Conservation (phyloP, 2,797 vertebrate genomes). For the Orestias chungarensis region DNA sequence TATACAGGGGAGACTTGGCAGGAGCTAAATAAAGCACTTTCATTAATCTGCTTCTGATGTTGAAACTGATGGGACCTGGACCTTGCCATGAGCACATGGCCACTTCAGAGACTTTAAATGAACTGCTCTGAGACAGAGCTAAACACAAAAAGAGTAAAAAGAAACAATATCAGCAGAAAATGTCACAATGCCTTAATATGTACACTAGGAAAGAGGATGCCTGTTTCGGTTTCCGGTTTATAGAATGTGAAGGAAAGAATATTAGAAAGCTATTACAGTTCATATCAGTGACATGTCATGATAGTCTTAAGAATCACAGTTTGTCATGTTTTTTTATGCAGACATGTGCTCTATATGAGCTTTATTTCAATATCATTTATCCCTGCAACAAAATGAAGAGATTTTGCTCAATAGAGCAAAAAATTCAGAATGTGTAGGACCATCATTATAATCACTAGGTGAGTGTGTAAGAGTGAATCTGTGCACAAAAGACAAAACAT, state of each 20-base stretch:
- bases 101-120: constrained; percentile 43
- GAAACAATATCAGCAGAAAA: constrained; percentile 6
- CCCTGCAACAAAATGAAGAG: constrained; percentile 55
- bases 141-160: constrained; percentile 7
- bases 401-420: constrained; percentile 31
- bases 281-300: constrained; percentile 29
- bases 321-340: too few species aligned
- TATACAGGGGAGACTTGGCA: constrained; percentile 45
- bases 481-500: constrained; percentile 1
- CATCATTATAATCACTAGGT: constrained; percentile 57
- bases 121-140: constrained; percentile 27
- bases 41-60: constrained; percentile 70
- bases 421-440: constrained; percentile 57
- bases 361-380: constrained; percentile 58
- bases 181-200: background rate
- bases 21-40: constrained; percentile 66
- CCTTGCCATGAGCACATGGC: constrained; percentile 51
- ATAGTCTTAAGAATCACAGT: constrained; percentile 44
- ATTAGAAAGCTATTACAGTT: constrained; percentile 16
- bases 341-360: constrained; percentile 49
- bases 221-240: constrained; percentile 13
- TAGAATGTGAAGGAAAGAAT: constrained; percentile 2
- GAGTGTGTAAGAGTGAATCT: constrained; percentile 10
- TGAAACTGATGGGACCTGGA: constrained; percentile 64
- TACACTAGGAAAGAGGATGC: background rate